Conservation (phyloP, 2,113 vertebrate species). For the Psilopogon haemacephalus region DNA sequence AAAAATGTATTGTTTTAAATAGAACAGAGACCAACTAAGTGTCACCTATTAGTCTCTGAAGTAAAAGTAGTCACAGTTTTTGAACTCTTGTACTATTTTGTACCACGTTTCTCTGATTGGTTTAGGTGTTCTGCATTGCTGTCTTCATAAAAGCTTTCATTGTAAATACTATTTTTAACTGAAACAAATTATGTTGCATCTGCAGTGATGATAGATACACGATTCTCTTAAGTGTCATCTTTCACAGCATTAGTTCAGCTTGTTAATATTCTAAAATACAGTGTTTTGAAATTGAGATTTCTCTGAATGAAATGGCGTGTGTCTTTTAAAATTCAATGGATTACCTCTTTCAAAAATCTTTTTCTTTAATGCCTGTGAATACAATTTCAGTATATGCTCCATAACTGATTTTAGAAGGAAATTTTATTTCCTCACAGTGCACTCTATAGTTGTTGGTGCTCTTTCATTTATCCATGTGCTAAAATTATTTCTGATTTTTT, state of each 20-base stretch:
- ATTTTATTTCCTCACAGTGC: neutral
- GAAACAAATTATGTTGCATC: neutral
- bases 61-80: slow-evolving; percentile 22
- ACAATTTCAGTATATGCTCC: neutral
- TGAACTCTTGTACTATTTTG: neutral
- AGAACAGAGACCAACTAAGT: neutral
- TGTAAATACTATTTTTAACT: neutral
- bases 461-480: neutral
- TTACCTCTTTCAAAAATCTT: neutral
- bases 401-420: neutral
- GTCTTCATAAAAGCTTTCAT: neutral
- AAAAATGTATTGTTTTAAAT: neutral
- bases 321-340: slow-evolving; percentile 26
- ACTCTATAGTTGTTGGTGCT: slow-evolving; percentile 1
- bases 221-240: neutral
- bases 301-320: neutral
- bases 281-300: neutral
- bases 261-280: neutral
- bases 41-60: neutral
- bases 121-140: neutral
- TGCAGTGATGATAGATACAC: neutral
- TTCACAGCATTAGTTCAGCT: slow-evolving; percentile 21
- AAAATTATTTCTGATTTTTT: slow-evolving; percentile 43
- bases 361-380: neutral
- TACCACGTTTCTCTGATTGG: neutral